Percentiles rank a stretch among this genome's conserved stretches.
These are phyloP conservation scores for Spinus olivaceus DNA, from an alignment of 2,797 vertebrate species.

Conservation along the genomic window DNA sequence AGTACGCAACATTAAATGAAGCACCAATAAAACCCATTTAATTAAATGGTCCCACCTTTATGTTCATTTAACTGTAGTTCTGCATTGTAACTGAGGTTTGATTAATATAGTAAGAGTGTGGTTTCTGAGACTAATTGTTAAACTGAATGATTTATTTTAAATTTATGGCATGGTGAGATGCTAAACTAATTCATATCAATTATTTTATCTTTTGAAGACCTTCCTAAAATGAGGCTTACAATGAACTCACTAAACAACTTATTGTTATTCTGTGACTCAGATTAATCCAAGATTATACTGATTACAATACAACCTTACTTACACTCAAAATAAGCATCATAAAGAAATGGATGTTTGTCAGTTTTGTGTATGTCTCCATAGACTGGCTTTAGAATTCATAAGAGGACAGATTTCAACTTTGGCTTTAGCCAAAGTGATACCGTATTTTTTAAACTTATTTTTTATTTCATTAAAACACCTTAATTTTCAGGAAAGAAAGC, in stretches of 20 bases:
- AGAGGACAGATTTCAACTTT: not conserved
- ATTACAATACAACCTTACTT: not conserved
- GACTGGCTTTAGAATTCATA: not conserved
- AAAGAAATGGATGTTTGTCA: not conserved
- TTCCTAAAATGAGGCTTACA: not conserved
- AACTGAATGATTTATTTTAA: not conserved
- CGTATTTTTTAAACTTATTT: not conserved
- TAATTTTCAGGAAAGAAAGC: not conserved
- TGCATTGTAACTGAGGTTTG: not conserved
- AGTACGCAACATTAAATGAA: not conserved
- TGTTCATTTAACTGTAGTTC: not conserved
- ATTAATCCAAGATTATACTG: not conserved
- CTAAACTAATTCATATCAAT: not conserved
- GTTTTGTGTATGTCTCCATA: not conserved
- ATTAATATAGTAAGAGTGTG: not conserved
- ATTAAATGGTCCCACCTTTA: not conserved
- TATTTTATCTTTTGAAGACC: not conserved
- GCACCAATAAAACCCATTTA: not conserved
- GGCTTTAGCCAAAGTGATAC: not conserved
- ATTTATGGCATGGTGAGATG: not conserved
- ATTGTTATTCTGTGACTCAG: not conserved
- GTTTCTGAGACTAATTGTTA: not conserved
- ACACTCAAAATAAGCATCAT: not conserved
- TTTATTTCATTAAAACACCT: not conserved
- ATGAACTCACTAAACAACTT: not conserved